Base-by-base conservation (phyloP, 1,140 invertebrate species). In the Gonioctena quinquepunctata region DNA sequence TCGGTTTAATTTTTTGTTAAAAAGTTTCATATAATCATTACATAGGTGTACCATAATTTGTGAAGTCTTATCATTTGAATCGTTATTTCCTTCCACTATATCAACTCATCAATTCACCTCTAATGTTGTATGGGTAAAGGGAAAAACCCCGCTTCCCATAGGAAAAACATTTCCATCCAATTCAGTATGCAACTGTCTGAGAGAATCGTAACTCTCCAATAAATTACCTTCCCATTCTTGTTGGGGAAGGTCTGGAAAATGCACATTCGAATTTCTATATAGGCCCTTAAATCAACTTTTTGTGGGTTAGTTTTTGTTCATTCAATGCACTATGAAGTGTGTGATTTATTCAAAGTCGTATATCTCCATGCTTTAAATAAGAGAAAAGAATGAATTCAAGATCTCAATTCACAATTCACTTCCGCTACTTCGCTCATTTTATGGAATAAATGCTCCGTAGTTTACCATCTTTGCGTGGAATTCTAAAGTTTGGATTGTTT, bases 271-370 rank as follows among this genome's bases (percentile, higher is more conserved):
- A 71, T 74, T 74, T 66, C 66, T 68, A 63, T 63, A 74, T 74
- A 74, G 69, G 62, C 69, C 27, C 69, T 71, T 69, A 74, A 74
- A 74, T 74, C 72, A 74, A 33, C 66, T 74, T 74, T 73, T 73
- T 70, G 25, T 52, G 48, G 60, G 50, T 66, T 54, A 62, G 57
- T 71, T 71, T 68, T 68, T 74, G 72, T 68, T 66, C 61, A 42
- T 42, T 71, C 33, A 65, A 68, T 74, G 69, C 69, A 71, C 72
- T 71, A 71, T 71, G 71, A 74, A 74, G 66, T 74, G 57, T 68
- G 69, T 74, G 72, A 74, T 74, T 74, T 74, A 74, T 74, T 68
- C 23, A 27, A 23, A 64, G 59, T 61, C 67, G 61, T 74, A 66
- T 71, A 74, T 74, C 69, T 71, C 71, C 60, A 26, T 42, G 60